Evolutionary conservation across 2,888 invertebrate genomes (phyloP).

Genomic region (Ophion ellenae): DNA sequence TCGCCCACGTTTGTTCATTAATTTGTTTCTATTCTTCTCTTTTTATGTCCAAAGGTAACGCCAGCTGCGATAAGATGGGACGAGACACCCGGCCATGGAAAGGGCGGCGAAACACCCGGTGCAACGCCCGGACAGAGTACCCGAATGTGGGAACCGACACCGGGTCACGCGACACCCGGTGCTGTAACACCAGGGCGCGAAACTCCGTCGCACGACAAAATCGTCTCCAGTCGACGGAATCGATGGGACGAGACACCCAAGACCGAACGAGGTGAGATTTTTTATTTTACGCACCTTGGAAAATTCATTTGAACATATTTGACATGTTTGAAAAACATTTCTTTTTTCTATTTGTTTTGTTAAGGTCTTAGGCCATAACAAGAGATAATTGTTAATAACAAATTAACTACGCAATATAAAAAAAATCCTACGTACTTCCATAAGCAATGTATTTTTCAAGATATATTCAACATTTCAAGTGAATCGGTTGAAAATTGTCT

Average conservation of each 20-base stretch:
- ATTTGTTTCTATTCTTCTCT: conserved; percentile 28
- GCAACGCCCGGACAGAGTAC: conserved; percentile 96
- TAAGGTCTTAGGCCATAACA: too few species aligned
- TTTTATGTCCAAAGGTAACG: conserved; percentile 85
- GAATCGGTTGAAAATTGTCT: too few species aligned
- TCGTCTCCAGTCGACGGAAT: conserved; percentile 92
- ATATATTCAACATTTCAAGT: too few species aligned
- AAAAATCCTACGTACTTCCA: too few species aligned
- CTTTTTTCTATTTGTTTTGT: too few species aligned
- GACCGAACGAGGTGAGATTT: conserved; percentile 91
- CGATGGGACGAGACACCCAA: conserved; percentile 99
- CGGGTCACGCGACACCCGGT: conserved; percentile 95
- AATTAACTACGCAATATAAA: too few species aligned
- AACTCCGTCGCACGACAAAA: conserved; percentile 91
- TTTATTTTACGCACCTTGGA: not conserved
- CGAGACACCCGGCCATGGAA: conserved; percentile 95
- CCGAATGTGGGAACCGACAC: conserved; percentile 98
- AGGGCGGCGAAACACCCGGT: conserved; percentile 94
- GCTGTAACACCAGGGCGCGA: conserved; percentile 93
- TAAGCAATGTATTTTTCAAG: too few species aligned
- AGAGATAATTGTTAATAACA: too few species aligned
- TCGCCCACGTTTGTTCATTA: conserved; percentile 5
- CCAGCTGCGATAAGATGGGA: conserved; percentile 95
- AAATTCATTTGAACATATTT: not conserved
- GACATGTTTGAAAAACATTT: too few species aligned